phyloP scores from a whole-genome alignment of 2,888 invertebrate genomes.

The Lypha dubia region DNA sequence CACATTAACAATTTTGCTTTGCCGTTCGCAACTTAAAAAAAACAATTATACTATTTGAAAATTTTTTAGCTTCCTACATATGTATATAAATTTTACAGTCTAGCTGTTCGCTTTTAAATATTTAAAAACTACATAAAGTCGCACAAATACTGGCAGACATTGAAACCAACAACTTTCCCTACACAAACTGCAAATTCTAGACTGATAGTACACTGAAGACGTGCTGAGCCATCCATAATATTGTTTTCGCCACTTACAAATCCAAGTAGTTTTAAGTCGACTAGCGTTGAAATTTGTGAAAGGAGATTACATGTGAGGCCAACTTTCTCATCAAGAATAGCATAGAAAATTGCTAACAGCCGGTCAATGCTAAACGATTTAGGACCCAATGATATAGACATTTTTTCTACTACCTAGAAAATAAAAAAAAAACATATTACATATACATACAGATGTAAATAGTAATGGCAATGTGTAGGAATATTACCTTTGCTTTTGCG shows the following conservation, averaged over 20 bases:
- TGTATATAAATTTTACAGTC: too few species aligned
- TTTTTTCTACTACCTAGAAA: conserved; percentile 83
- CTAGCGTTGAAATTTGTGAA: conserved; percentile 93
- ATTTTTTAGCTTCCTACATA: too few species aligned
- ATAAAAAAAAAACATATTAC: too few species aligned
- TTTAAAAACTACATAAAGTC: conserved; percentile 85
- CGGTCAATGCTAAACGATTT: conserved; percentile 92
- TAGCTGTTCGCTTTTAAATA: too few species aligned
- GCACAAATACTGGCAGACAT: conserved; percentile 89
- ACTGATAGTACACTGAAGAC: conserved; percentile 93
- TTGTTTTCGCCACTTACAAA: conserved; percentile 88
- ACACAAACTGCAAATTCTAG: conserved; percentile 91
- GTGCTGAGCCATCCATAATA: conserved; percentile 88
- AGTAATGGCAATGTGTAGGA: not conserved
- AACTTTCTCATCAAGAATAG: conserved; percentile 92
- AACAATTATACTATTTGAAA: too few species aligned
- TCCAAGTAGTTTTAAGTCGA: conserved; percentile 91
- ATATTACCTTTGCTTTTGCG: conserved; percentile 85
- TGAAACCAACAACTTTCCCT: conserved; percentile 90
- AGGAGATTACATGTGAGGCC: conserved; percentile 93
- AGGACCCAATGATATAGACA: conserved; percentile 90
- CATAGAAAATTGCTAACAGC: conserved; percentile 93
- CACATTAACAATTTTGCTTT: too few species aligned
- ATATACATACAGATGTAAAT: not conserved
- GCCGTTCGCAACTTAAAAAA: too few species aligned